A percentile compares a stretch with the other conserved stretches of the same genome.
phyloP scores from a whole-genome alignment of 2,888 invertebrate species.

The Unio pictorum region DNA sequence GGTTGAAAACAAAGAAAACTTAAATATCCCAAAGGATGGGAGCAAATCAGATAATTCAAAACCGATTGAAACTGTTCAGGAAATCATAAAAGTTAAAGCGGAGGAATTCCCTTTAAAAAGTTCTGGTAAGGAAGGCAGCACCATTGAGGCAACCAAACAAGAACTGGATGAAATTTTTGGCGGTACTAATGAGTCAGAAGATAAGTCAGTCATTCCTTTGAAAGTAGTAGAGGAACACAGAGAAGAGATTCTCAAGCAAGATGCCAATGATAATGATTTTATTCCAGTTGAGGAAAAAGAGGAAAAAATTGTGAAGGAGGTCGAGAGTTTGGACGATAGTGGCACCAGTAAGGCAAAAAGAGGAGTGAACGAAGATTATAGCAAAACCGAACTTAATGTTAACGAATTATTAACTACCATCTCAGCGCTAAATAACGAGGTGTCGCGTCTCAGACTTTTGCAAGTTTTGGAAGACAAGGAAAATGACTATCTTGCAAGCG shows the following conservation, averaged over 20 bases:
- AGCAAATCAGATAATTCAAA: neutral
- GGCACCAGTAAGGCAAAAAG: constrained; percentile 12
- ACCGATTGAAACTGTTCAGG: constrained; percentile 6
- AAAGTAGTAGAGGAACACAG: too few relatives aligned
- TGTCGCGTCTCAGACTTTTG: constrained; percentile 20
- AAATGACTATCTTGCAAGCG: constrained; percentile 56
- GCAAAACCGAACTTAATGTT: constrained; percentile 8
- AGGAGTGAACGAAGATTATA: constrained; percentile 14
- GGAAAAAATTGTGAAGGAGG: too few relatives aligned
- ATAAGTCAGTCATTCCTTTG: neutral
- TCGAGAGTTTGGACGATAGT: too few relatives aligned
- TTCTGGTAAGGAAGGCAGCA: too few relatives aligned
- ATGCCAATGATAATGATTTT: too few relatives aligned
- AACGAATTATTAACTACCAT: constrained; percentile 31
- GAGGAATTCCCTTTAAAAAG: too few relatives aligned
- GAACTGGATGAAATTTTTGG: constrained; percentile 12
- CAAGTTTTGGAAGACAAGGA: constrained; percentile 50
- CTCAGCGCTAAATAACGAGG: constrained; percentile 26
- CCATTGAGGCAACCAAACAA: constrained; percentile 6
- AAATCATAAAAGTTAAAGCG: constrained; percentile 8
- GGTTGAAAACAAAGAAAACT: constrained; percentile 9
- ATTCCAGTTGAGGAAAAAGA: too few relatives aligned
- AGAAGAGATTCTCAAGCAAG: too few relatives aligned
- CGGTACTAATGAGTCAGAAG: constrained; percentile 2
- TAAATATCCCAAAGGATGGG: neutral